Evolutionary conservation across 64 coral and sea anemone genomes (phyloP).

Genomic region (Cladopsammia gracilis): DNA sequence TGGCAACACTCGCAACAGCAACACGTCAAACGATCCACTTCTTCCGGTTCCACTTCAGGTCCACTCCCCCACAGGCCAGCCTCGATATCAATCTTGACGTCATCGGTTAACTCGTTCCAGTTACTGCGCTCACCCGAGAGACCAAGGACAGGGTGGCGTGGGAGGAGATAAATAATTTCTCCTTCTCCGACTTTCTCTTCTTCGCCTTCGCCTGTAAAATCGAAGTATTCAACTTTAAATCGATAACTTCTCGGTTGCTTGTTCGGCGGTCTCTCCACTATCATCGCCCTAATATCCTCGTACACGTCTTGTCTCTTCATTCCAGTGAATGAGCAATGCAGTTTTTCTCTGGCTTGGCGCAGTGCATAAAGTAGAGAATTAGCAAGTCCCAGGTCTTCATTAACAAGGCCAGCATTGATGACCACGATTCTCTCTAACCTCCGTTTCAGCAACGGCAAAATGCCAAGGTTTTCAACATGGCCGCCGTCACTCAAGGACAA

Average conservation of each 20-base stretch:
- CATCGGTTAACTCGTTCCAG: conserved; percentile 57
- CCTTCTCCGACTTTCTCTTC: conserved; percentile 69
- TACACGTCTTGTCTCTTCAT: conserved; percentile 56
- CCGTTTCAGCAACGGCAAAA: conserved; percentile 67
- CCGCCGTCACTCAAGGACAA: conserved; percentile 78
- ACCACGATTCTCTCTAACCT: conserved; percentile 68
- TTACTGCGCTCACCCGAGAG: not conserved
- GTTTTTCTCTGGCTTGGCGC: conserved; percentile 50
- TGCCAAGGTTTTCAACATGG: conserved; percentile 79
- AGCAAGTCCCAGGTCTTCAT: conserved; percentile 27
- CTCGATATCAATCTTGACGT: conserved; percentile 52
- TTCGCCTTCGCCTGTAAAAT: conserved; percentile 15
- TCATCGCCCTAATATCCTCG: conserved; percentile 48
- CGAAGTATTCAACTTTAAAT: conserved; percentile 86
- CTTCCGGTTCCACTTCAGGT: conserved; percentile 63
- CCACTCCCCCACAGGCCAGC: conserved; percentile 74
- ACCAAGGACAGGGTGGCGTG: conserved; percentile 39
- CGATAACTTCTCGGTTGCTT: conserved; percentile 74
- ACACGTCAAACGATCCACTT: conserved; percentile 73
- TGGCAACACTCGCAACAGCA: conserved; percentile 34
- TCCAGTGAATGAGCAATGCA: conserved; percentile 76
- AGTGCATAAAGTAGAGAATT: conserved; percentile 47
- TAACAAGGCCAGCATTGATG: conserved; percentile 37
- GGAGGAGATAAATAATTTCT: conserved; percentile 75
- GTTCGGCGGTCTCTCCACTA: conserved; percentile 19